Percentiles rank a stretch among this genome's conserved stretches.
Conservation (phyloP, 1,140 invertebrate genomes). For the Dysdera silvatica region DNA sequence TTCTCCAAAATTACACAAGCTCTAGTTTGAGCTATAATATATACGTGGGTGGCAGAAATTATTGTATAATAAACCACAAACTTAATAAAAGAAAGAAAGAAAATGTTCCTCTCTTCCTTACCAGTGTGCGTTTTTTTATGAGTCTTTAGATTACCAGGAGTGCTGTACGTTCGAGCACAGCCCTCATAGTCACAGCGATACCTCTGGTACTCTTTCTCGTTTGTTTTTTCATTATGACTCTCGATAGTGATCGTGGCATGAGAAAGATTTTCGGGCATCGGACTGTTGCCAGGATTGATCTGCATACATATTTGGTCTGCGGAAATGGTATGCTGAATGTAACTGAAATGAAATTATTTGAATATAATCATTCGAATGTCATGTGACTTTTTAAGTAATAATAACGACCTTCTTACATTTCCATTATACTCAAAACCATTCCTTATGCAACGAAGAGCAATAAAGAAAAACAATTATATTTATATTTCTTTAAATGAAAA, state of each 20-base stretch:
- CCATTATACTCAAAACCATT: too few relatives aligned
- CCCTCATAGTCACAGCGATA: constrained; percentile 83
- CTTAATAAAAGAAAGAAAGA: background rate
- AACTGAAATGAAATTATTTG: constrained; percentile 43
- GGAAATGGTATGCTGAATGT: constrained; percentile 59
- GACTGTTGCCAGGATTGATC: constrained; percentile 53
- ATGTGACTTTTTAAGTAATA: too few relatives aligned
- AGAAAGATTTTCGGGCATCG: constrained; percentile 56
- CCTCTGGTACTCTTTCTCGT: constrained; percentile 57
- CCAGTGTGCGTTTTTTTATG: constrained; percentile 95
- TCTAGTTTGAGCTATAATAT: too few relatives aligned
- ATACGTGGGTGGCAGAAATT: too few relatives aligned
- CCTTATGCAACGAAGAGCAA: too few relatives aligned
- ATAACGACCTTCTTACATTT: too few relatives aligned
- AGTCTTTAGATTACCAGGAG: constrained; percentile 84
- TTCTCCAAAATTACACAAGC: too few relatives aligned
- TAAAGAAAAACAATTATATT: too few relatives aligned
- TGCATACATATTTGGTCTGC: constrained; percentile 61
- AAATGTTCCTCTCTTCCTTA: too few relatives aligned
- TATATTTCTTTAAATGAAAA: too few relatives aligned
- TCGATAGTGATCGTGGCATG: constrained; percentile 60
- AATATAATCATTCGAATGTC: too few relatives aligned
- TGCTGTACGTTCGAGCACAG: constrained; percentile 83
- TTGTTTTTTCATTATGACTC: constrained; percentile 55
- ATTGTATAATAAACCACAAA: background rate